Base-by-base conservation (phyloP, 2,113 vertebrate genomes). In the Lamprotornis superbus region DNA sequence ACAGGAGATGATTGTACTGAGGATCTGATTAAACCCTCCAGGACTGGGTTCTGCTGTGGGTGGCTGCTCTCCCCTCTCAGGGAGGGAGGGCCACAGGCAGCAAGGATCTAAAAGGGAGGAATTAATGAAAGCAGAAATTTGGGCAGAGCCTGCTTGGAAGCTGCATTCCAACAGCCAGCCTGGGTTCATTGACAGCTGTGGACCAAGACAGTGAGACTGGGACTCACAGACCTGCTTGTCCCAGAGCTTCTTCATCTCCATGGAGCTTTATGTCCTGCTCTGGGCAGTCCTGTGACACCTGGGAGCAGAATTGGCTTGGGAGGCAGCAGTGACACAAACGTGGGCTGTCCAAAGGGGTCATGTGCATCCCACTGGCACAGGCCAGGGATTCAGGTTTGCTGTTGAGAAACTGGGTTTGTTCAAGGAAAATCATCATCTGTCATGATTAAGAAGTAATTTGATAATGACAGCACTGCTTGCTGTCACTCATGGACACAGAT, bases 401-500 rank as follows among this genome's bases (percentile, higher is more conserved):
- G 0, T 2, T 31, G 35, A 31, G 55, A 55, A 80, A 28, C 18
- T 73, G 63, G 64, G 7, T 73, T 81, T 68, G 8, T 46, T 77
- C 63, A 64, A 73, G 39, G 46, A 64, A 55, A 68, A 40, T 1
- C 7, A 0, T 25, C 2, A 50, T 5, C 5, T 10, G 10, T 9
- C 37, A 5, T 0, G 6, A 20, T 28, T 27, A 15, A 68, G 7
- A 1, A 22, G 33, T 5, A 15, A 31, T 46, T 83, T 57, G 49
- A 33, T n/a, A 47, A 20, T 4, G 39, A 10, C 60, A 59, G 55
- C 24, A 23, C 63, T 19, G 3, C 31, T 39, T 46, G 35, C 39
- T 64, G 17, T 21, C 19, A 4, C 39, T 27, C 35, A 1, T 1
- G 22, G 39, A 12, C 17, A 19, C 0, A 11, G 0, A 35, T 27